Base-by-base conservation (phyloP, 2,113 vertebrate species). In the Cynocephalus volans region DNA sequence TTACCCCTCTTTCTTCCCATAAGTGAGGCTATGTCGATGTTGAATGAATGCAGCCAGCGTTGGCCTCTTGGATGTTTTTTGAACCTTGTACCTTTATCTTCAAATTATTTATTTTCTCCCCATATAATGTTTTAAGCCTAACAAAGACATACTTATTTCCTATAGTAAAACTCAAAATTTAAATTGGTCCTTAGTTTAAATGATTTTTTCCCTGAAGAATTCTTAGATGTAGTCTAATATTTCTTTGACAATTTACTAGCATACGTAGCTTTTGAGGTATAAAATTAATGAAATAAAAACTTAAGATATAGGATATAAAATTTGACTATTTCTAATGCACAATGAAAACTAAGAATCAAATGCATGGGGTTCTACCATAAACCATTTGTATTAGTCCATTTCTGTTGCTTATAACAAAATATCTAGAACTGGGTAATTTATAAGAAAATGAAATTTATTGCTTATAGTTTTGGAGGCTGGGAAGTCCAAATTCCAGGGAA, bases 41-140 rank as follows among this genome's bases (percentile, higher is more conserved):
- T 80, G 19, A 91, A 24, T 54, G 60, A 54, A n/a, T 19, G 4
- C 14, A 64, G 33, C 56, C 41, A 8, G 1, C 36, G 50, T 36
- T 36, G 13, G 54, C 45, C 58, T 95, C 60, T 82, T 48, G 21
- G 36, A 26, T 88, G 91, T 69, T 90, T 95, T 88, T 48, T 80
- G 83, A 89, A 54, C 33, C 36, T 92, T 52, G 60, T 31, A 2
- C 7, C 1, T 23, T 62, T 86, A 69, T 50, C 13, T 15, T 24
- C 21, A 56, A 18, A 8, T 89, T 67, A 56, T 54, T 19, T 52
- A 15, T 77, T 64, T 90, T 75, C 69, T 72, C 28, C 21, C 67
- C 23, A n/a, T 52, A 17, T 86, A 12, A 12, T 64, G 52, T 90
- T 77, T 90, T 85, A 88, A 14, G 8, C 12, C 48, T 67, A 41